Percentiles rank a stretch among this genome's conserved stretches.
These are phyloP conservation scores for Ctenosaura bakeri DNA, from an alignment of 2,797 vertebrate species.

Conservation along the genomic window DNA sequence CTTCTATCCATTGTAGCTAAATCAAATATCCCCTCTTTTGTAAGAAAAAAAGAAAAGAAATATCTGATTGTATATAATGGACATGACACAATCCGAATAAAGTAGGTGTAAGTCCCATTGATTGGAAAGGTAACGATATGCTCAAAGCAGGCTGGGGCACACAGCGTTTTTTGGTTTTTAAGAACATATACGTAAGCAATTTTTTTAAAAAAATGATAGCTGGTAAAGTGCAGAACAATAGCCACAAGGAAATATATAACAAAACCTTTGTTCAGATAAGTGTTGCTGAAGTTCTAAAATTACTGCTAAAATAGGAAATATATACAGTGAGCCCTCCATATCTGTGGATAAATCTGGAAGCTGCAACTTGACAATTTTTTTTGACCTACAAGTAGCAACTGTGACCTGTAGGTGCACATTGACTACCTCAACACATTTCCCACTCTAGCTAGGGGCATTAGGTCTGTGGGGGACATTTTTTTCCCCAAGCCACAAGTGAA, in stretches of 20 bases:
- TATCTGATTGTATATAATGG: not conserved
- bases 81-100: not conserved
- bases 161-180: not conserved
- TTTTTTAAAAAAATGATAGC: not conserved
- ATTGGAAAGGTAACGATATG: not conserved
- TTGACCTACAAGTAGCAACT: too few relatives aligned
- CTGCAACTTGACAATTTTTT: too few relatives aligned
- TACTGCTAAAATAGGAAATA: not conserved
- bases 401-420: too few relatives aligned
- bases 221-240: not conserved
- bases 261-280: not conserved
- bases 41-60: not conserved
- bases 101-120: not conserved
- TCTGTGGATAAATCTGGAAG: too few relatives aligned
- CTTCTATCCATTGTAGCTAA: not conserved
- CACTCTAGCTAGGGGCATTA: too few relatives aligned
- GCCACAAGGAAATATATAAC: not conserved
- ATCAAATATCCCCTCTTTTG: conserved; percentile 2
- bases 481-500: too few relatives aligned
- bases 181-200: not conserved
- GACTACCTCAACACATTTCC: too few relatives aligned
- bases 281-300: not conserved
- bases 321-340: too few relatives aligned
- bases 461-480: too few relatives aligned
- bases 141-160: not conserved